Conservation (phyloP, 30 jellyfish, hydroid and myxozoan species). For the Hydra vulgaris region DNA sequence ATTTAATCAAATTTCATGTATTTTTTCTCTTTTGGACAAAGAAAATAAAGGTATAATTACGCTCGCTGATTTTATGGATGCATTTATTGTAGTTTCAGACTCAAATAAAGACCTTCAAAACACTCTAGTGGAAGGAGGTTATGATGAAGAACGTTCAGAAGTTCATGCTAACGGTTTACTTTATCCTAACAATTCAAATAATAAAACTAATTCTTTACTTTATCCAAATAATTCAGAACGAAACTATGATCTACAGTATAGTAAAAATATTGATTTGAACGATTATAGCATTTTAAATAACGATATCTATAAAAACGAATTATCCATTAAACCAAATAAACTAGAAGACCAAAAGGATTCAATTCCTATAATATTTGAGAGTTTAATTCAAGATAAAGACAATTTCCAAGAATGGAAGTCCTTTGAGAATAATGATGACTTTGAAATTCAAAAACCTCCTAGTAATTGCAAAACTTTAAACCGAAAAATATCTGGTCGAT, state of each 20-base stretch:
- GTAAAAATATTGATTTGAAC: too few relatives aligned
- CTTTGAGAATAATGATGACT: neutral
- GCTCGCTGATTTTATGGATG: conserved; percentile 25
- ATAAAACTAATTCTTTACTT: neutral
- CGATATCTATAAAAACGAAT: neutral
- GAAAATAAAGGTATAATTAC: conserved; percentile 27
- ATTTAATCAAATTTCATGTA: conserved; percentile 7
- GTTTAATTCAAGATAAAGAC: neutral
- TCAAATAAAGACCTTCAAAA: neutral
- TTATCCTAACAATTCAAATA: too few relatives aligned
- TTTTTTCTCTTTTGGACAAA: conserved; percentile 15
- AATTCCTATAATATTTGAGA: neutral
- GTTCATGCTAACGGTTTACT: too few relatives aligned
- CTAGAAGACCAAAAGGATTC: neutral
- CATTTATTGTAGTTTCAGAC: conserved; percentile 22
- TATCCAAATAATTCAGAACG: neutral
- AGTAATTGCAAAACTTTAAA: neutral
- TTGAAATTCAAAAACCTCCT: neutral
- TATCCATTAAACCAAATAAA: too few relatives aligned
- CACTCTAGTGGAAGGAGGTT: neutral
- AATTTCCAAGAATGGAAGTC: neutral
- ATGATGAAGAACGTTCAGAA: too few relatives aligned
- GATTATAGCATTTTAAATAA: too few relatives aligned
- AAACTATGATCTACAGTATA: too few relatives aligned
- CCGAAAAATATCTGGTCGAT: neutral